Base-by-base conservation (phyloP, 2,888 invertebrate species). In the Tetragonisca angustula region DNA sequence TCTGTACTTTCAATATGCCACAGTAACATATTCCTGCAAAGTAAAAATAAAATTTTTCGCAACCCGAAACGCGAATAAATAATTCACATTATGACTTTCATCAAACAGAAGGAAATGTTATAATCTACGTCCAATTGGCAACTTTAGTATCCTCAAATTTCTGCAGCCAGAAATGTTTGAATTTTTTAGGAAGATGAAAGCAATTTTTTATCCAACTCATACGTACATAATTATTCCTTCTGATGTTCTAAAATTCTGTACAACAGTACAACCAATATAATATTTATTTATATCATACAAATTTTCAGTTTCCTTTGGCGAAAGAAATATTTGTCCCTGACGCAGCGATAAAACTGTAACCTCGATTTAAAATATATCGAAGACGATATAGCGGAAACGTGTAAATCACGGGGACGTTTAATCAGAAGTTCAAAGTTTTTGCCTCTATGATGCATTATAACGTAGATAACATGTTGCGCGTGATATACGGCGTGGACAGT, bases 321-420 rank as follows among this genome's bases (percentile, higher is more conserved):
- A 27, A 43, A 43, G 43, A 43, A 9, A 27, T 61, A 19, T 61
- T 61, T 19, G 24, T 61, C 19, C 6, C 6, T 17, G 5, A 0
- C 9, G 9, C 4, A 9, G 17, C 21, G 32, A 64, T 64, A 64
- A 64, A 11, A 0, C 62, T 32, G 21, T 13, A 0, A 32, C 21
- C 17, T 17, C 27, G 61, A 27, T 21, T 32, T 13, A 19, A 32
- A 64, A 32, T 64, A 32, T 64, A 21, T 19, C 2, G 32, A 27
- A 32, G 19, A 32, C 11, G 21, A 65, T 36, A 36, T 65, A 65
- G 21, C 19, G 21, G 36, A 36, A 11, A 21, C 36, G 13, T 65
- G 36, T 65, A 65, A 59, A 76, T 69, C 59, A 61, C 24, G 13
- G 21, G n/a, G 59, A 76, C 61, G 36, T 76, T 70, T 62, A 76